Conservation (phyloP, 2,113 vertebrate species). For the Caranx melampygus region DNA sequence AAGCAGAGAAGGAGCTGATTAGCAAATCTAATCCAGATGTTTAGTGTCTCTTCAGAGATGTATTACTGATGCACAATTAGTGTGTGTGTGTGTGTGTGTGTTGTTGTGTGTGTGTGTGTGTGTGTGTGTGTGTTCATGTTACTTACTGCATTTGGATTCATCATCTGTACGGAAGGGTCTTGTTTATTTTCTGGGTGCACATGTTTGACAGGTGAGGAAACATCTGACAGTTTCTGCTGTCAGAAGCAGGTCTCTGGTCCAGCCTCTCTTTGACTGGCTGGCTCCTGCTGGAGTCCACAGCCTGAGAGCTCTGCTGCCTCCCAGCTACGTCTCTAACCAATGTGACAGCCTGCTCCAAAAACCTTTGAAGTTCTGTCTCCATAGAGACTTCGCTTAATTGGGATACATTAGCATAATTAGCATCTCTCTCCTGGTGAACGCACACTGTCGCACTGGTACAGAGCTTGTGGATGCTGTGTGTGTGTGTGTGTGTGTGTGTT, state of each 20-base stretch:
- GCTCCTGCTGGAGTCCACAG: conserved; percentile 15
- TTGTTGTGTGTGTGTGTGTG: too few relatives aligned
- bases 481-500: background rate
- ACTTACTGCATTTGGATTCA: background rate
- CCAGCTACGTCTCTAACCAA: conserved; percentile 21
- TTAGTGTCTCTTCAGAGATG: conserved; percentile 47
- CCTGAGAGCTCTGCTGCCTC: conserved; percentile 32
- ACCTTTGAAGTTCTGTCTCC: conserved; percentile 71
- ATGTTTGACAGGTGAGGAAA: background rate
- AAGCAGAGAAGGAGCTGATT: conserved; percentile 50
- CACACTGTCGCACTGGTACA: conserved; percentile 4
- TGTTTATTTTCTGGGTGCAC: background rate
- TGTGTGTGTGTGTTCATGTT: background rate
- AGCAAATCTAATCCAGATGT: conserved; percentile 63
- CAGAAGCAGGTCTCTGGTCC: background rate
- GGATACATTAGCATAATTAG: conserved; percentile 70
- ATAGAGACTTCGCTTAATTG: conserved; percentile 69
- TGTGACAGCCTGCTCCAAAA: conserved; percentile 13
- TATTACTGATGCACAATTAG: conserved; percentile 43
- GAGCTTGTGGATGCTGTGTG: conserved; percentile 8
- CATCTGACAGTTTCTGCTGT: too few relatives aligned
- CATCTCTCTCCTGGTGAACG: conserved; percentile 54
- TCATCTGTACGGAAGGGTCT: background rate
- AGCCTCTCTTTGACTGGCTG: background rate
- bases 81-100: background rate